Evolutionary conservation across 2,888 invertebrate species (phyloP).

Genomic region (Temnothorax unifasciatus): DNA sequence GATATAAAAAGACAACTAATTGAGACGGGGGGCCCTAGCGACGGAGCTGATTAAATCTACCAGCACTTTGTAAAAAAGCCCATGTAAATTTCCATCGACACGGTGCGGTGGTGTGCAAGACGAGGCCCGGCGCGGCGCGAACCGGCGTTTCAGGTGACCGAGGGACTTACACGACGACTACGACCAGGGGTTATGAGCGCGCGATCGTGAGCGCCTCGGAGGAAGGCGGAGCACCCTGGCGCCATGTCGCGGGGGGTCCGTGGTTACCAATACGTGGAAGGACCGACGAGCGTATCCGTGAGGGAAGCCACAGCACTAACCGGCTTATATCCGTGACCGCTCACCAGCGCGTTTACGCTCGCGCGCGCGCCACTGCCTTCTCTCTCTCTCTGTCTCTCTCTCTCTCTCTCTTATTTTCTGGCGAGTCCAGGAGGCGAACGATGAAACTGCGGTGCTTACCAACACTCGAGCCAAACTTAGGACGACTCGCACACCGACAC

Average conservation of each 20-base stretch:
- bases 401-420: not conserved
- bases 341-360: conserved; percentile 18
- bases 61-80: conserved; percentile 44
- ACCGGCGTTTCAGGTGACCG: conserved; percentile 64
- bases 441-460: conserved; percentile 51
- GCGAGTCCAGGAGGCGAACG: conserved; percentile 28
- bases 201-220: conserved; percentile 61
- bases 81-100: conserved; percentile 51
- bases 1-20: conserved; percentile 48
- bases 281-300: conserved; percentile 42
- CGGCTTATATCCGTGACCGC: conserved; percentile 47
- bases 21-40: not conserved
- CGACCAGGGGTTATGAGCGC: conserved; percentile 61
- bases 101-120: conserved; percentile 28
- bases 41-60: conserved; percentile 48
- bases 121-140: conserved; percentile 12
- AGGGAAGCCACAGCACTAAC: conserved; percentile 40
- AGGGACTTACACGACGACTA: conserved; percentile 63
- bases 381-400: not conserved
- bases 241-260: conserved; percentile 86
- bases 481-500: conserved; percentile 66
- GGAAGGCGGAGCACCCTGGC: conserved; percentile 85
- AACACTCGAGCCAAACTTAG: conserved; percentile 42
- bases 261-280: conserved; percentile 61
- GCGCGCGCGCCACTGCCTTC: conserved; percentile 17